Evolutionary conservation across 2,797 vertebrate genomes (phyloP), one percentile per base, ranked within the genome.

Genomic region (Rhinogobio ventralis): DNA sequence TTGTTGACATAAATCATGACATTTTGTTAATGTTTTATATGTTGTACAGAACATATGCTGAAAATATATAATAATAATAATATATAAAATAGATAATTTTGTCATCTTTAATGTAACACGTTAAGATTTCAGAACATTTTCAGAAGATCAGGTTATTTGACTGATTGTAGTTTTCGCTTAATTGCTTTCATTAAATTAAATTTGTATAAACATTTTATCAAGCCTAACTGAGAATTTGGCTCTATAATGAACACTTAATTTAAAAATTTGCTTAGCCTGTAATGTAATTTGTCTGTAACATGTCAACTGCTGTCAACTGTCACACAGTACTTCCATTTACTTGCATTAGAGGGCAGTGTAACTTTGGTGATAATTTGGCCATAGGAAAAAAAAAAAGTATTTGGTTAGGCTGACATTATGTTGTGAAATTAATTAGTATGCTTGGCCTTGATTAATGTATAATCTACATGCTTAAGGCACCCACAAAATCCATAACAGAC

Each of bases 281-380:
- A 45, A 45, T 30, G n/a, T 64, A 7, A 64, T 64, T 64, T 28
- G 1, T 64, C 6, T 64, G 25, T 30, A 30, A 30, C 57, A 28
- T 28, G 25, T 62, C 25, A 15, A 13, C 19, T 36, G 23, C 20
- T 30, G 19, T 81, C 39, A 60, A 25, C 19, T 64, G 2, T 72
- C 13, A 82, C 28, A 19, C 62, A 23, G 75, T 28, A 30, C 36
- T 68, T 84, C 51, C 28, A 8, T 20, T 68, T 68, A 57, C 17
- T 77, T 83, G 4, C 82, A 45, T 45, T 60, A 77, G 82, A 84
- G 74, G 74, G 82, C 82, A 84, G 74, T 77, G 19, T 77, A 33
- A 77, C 64, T 46, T 77, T 42, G 39, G 30, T 77, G 51, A 69
- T 33, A 77, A 67, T 67, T 5, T n/a, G 17, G 45, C 10, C 15